These are phyloP conservation scores for Watersipora subatra DNA, from an alignment of 1,140 invertebrate species.

Conservation along the genomic window DNA sequence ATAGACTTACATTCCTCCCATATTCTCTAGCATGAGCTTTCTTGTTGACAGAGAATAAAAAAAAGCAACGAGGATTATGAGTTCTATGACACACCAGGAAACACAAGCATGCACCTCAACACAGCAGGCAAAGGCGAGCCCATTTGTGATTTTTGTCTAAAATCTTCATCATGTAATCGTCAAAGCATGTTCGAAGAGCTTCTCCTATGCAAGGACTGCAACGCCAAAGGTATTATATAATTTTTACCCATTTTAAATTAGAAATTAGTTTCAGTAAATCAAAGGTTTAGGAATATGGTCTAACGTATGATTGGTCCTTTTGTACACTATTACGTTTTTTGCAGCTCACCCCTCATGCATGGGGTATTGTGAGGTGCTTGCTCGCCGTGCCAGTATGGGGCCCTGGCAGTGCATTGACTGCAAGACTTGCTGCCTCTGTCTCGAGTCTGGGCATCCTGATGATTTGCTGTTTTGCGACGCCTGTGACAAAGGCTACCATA, in stretches of 20 bases:
- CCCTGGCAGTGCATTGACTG: conserved; percentile 43
- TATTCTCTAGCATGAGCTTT: too few relatives aligned
- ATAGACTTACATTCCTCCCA: too few relatives aligned
- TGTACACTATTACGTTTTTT: neutral
- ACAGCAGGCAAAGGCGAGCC: neutral
- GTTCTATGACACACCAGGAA: neutral
- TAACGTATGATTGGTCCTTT: neutral
- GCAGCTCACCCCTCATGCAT: conserved; percentile 44
- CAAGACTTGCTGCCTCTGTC: conserved; percentile 39
- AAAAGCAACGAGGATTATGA: neutral
- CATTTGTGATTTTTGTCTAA: conserved; percentile 39
- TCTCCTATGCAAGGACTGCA: conserved; percentile 62
- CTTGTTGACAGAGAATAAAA: neutral
- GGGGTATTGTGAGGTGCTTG: conserved; percentile 35
- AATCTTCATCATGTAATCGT: conserved; percentile 33
- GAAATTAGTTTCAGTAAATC: neutral
- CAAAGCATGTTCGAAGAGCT: conserved; percentile 52
- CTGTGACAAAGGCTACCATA: conserved; percentile 69
- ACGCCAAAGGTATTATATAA: conserved; percentile 52
- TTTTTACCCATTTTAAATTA: neutral
- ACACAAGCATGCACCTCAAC: too few relatives aligned
- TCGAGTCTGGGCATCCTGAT: conserved; percentile 44
- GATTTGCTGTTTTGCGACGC: conserved; percentile 57
- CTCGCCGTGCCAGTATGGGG: conserved; percentile 24
- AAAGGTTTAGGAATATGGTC: neutral